Base-by-base conservation (phyloP, 2,888 invertebrate genomes). In the Poecilus cupreus region DNA sequence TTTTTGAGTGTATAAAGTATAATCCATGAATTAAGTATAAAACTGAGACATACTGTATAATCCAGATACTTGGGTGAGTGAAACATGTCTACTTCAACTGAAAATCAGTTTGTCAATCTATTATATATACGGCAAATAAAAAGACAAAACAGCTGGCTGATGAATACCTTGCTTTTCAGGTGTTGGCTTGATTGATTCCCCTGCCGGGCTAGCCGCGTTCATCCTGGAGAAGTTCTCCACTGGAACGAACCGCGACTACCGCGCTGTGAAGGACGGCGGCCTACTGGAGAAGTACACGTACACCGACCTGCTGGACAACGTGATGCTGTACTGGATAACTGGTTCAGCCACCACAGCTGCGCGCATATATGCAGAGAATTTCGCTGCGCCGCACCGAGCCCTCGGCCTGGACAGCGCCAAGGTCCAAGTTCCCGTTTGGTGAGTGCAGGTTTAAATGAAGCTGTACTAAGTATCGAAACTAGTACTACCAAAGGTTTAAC, bases 201-300 rank as follows among this genome's bases (percentile, higher is more conserved):
- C 97, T 0, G 91, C 94, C 0, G 96, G 96, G 0, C 88, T 97
- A 80, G 96, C 96, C 0, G 95, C 95, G 0, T 97, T 96, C 85
- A 94, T 97, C 54, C 88, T 97, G 3, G 96, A 97, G 85, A 97
- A 97, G 87, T 96, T 96, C 89, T 93, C 94, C 5, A 91, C 92
- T 0, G 94, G 94, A 93, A 94, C 94, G 0, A 90, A 92, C 86
- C 86, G 86, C 0, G 85, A 87, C 0, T 89, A 90, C 85, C 87
- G 86, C 43, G 85, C 88, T 16, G 87, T 88, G 39, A 86, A 89
- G 0, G 94, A 95, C 83, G 95, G 95, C 10, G 94, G 93, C 0
- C 87, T 96, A 0, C 88, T 89, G 0, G 89, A 91, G 79, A 91
- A 92, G 82, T 94, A 92, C 91, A 85, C 93, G 86, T 0, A 95